Conservation (phyloP, 1,140 invertebrate genomes). For the Papilio glaucus region DNA sequence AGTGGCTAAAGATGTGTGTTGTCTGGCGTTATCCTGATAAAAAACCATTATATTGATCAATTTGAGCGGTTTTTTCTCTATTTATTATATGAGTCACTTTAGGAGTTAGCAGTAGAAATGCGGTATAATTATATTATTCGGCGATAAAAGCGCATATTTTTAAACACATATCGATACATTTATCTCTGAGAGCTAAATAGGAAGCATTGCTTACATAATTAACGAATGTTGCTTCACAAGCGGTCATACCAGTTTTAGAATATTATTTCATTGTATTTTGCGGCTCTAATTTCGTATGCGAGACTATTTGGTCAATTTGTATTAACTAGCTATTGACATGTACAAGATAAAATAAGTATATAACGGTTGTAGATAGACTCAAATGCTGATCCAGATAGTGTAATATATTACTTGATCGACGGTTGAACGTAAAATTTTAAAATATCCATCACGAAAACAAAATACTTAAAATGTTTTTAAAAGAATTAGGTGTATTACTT, state of each 20-base stretch:
- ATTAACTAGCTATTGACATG: not conserved
- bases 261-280: slow-evolving; percentile 11
- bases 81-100: no score
- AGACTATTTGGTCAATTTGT: not conserved
- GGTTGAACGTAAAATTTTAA: not conserved
- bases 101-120: no score
- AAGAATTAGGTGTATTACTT: no score
- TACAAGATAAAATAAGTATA: not conserved
- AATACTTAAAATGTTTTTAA: no score
- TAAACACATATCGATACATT: not conserved
- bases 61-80: no score
- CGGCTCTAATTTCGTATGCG: not conserved
- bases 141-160: no score
- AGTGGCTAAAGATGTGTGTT: no score
- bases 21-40: no score
- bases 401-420: no score
- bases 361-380: not conserved
- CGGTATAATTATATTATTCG: no score
- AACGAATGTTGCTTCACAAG: not conserved
- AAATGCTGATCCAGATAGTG: no score
- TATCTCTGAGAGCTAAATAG: not conserved
- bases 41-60: no score
- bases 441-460: not conserved
- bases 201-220: not conserved
- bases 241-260: not conserved